These are phyloP conservation scores for Oxygymnocypris stewartii DNA, from an alignment of 2,113 vertebrate genomes.

Conservation along the genomic window DNA sequence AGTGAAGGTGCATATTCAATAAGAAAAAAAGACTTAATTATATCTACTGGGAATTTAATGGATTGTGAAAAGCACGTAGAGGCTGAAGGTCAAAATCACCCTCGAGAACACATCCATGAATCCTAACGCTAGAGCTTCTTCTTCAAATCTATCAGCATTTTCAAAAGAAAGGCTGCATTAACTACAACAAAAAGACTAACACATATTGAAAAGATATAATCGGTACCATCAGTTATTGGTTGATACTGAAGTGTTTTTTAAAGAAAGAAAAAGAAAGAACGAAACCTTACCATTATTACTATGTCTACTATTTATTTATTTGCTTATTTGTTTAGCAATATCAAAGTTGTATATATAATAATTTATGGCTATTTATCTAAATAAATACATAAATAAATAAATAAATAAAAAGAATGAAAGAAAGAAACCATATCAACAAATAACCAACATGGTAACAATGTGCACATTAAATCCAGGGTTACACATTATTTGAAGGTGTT, in stretches of 20 bases:
- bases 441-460: too few species aligned
- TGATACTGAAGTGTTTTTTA: background rate
- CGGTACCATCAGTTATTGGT: background rate
- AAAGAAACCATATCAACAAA: too few species aligned
- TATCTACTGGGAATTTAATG: conserved; percentile 14
- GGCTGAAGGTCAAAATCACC: conserved; percentile 7
- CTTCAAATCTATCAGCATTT: background rate
- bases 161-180: background rate
- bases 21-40: background rate
- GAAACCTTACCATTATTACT: too few species aligned
- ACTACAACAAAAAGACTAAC: background rate
- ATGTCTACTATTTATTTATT: background rate
- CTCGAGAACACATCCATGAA: background rate
- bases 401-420: too few species aligned
- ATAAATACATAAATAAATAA: background rate
- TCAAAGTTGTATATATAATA: background rate
- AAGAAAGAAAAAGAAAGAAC: background rate
- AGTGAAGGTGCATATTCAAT: conserved; percentile 9
- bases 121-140: background rate
- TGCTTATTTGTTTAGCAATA: background rate
- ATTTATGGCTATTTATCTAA: background rate
- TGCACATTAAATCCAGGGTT: too few species aligned
- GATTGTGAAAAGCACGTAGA: background rate
- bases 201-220: background rate
- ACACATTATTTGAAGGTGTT: too few species aligned